Evolutionary conservation across 1,140 invertebrate species (phyloP).

Genomic region (Adelges cooleyi): DNA sequence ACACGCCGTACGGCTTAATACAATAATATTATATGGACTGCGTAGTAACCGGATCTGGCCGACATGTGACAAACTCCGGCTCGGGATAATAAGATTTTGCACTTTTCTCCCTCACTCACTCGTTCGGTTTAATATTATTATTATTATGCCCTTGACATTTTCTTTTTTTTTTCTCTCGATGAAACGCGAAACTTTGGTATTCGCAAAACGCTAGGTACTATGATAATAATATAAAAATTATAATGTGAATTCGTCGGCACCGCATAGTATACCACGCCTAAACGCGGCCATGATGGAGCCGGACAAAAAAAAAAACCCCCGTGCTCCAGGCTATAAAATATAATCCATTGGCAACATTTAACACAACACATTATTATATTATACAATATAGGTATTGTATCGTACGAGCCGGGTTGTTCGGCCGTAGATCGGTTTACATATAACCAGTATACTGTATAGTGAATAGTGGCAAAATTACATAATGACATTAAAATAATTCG

Average conservation of each 20-base stretch:
- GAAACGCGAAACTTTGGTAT: slow-evolving; percentile 17
- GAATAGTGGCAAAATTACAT: no score
- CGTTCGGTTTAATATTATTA: not conserved
- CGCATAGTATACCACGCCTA: not conserved
- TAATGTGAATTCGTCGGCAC: no score
- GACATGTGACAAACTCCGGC: not conserved
- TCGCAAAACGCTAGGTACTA: slow-evolving; percentile 2
- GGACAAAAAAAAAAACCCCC: no score
- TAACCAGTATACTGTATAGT: no score
- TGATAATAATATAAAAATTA: not conserved
- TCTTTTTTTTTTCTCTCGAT: not conserved
- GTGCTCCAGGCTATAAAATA: no score
- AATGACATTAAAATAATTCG: no score
- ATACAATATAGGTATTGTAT: no score
- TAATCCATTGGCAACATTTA: not conserved
- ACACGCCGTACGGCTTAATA: not conserved
- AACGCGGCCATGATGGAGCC: not conserved
- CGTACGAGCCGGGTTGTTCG: no score
- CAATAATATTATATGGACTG: no score
- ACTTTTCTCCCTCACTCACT: not conserved
- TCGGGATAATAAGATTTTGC: slow-evolving; percentile 20
- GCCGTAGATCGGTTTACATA: not conserved
- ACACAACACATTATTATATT: not conserved
- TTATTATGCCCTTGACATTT: not conserved
- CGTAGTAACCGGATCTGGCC: slow-evolving; percentile 12